phyloP scores from a whole-genome alignment of 2,888 invertebrate species.

The Zhuqinia jingwanae region DNA sequence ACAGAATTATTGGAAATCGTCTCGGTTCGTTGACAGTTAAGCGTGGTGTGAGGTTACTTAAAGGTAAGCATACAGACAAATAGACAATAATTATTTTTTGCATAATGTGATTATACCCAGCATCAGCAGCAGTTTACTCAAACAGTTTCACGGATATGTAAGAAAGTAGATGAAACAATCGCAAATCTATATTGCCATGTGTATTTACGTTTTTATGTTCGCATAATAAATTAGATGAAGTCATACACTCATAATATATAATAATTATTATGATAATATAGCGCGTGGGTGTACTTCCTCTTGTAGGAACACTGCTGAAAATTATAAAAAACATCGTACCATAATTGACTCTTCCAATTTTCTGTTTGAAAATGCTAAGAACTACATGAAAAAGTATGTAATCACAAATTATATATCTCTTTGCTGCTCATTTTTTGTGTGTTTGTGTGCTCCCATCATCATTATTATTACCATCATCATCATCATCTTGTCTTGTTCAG shows the following conservation, averaged over 20 bases:
- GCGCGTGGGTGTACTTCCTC: conserved; percentile 11
- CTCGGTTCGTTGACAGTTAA: conserved; percentile 58
- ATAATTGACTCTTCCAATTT: conserved; percentile 1
- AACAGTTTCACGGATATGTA: conserved; percentile 3
- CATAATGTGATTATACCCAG: not conserved
- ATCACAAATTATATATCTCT: not conserved
- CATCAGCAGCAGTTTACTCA: not conserved
- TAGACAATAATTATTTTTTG: not conserved
- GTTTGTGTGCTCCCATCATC: not conserved
- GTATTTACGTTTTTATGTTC: too few relatives aligned
- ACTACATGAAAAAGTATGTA: conserved; percentile 8
- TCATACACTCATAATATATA: too few relatives aligned
- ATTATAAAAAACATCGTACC: conserved; percentile 14
- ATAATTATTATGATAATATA: not conserved
- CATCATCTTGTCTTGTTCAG: not conserved
- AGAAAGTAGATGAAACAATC: not conserved
- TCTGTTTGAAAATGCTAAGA: not conserved
- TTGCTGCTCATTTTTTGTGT: not conserved
- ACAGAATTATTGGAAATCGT: conserved; percentile 41
- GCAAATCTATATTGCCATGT: too few relatives aligned
- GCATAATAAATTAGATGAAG: too few relatives aligned
- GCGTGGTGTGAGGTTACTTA: conserved; percentile 15
- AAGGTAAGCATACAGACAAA: conserved; percentile 31
- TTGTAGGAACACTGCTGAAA: not conserved
- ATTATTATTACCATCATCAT: not conserved